Conservation (phyloP, 2,113 vertebrate genomes). For the Microcebus murinus region DNA sequence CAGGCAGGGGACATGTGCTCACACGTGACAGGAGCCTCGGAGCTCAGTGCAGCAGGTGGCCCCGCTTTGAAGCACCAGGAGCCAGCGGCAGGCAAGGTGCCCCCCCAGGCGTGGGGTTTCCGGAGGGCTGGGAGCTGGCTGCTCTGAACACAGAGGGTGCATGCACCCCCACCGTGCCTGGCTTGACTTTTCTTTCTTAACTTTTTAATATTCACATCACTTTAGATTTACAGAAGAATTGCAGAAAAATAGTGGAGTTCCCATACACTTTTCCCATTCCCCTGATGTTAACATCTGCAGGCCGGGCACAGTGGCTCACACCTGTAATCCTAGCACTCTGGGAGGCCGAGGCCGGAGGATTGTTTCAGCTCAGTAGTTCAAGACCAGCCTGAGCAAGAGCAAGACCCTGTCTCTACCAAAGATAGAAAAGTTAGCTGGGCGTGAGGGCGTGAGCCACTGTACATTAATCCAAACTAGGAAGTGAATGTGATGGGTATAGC, state of each 20-base stretch:
- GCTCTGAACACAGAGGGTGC: background rate
- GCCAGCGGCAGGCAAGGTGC: background rate
- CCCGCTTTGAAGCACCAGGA: background rate
- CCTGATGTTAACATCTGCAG: background rate
- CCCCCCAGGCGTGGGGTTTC: background rate
- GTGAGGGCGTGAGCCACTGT: too few relatives aligned
- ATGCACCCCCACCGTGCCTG: background rate
- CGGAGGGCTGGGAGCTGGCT: background rate
- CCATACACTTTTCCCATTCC: background rate
- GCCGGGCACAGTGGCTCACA: too few relatives aligned
- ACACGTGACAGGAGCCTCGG: too few relatives aligned
- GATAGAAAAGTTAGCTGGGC: too few relatives aligned
- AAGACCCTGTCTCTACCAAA: too few relatives aligned
- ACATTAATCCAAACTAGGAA: too few relatives aligned
- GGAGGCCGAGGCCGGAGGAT: too few relatives aligned
- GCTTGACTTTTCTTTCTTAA: background rate
- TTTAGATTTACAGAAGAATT: background rate
- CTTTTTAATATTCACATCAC: background rate
- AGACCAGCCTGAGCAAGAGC: too few relatives aligned
- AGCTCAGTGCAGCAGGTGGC: too few relatives aligned
- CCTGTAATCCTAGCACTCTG: too few relatives aligned
- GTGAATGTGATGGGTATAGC: background rate
- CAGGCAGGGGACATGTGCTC: too few relatives aligned
- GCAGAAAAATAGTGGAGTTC: background rate
- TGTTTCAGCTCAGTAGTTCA: too few relatives aligned